Evolutionary conservation across 2,797 vertebrate genomes (phyloP).

Genomic region (Smutsia gigantea): DNA sequence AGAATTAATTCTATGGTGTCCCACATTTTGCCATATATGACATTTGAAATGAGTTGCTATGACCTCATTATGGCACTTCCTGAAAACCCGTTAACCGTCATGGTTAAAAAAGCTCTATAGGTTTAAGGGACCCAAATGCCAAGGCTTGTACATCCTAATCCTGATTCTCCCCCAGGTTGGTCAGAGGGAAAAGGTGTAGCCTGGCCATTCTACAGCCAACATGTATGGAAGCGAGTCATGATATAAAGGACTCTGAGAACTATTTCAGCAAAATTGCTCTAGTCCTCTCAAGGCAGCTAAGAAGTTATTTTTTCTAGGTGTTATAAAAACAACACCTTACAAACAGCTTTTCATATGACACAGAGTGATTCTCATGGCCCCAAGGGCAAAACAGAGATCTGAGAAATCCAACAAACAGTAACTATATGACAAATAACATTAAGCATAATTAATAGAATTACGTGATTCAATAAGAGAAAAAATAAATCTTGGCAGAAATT

Average conservation of each 20-base stretch:
- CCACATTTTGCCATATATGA: not conserved
- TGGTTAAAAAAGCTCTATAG: not conserved
- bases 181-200: not conserved
- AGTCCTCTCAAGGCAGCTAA: not conserved
- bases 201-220: not conserved
- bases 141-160: not conserved
- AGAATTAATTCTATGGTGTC: not conserved
- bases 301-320: not conserved
- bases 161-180: not conserved
- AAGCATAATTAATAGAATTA: not conserved
- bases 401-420: not conserved
- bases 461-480: not conserved
- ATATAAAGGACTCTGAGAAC: fast-evolving
- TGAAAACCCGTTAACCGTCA: not conserved
- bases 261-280: not conserved
- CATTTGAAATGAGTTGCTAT: not conserved
- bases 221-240: fast-evolving
- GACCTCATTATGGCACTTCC: not conserved
- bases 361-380: not conserved
- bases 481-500: not conserved
- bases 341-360: not conserved
- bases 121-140: not conserved
- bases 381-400: not conserved
- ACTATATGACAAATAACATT: not conserved
- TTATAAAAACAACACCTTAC: not conserved